Conservation (phyloP, 2,113 vertebrate genomes). For the Nanorana parkeri region DNA sequence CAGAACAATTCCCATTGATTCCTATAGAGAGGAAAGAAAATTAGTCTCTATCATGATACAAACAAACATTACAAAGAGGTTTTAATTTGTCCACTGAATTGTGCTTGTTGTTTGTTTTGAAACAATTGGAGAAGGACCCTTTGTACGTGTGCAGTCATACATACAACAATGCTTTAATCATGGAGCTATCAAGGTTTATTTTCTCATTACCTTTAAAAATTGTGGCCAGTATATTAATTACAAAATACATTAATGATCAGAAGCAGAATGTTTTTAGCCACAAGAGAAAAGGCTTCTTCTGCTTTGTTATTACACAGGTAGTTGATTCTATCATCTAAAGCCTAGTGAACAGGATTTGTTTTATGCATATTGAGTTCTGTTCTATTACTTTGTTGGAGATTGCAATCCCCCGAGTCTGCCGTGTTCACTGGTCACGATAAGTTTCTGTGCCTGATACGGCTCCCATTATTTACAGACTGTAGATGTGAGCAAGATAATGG, state of each 20-base stretch:
- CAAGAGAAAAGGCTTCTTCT: constrained; percentile 66
- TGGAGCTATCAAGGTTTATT: constrained; percentile 3
- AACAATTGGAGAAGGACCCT: too few species aligned
- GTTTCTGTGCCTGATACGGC: constrained; percentile 76
- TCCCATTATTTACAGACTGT: constrained; percentile 78
- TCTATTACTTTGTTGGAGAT: constrained; percentile 77
- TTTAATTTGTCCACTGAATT: too few species aligned
- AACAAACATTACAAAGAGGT: too few species aligned
- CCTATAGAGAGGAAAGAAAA: too few species aligned
- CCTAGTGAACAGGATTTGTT: constrained; percentile 72
- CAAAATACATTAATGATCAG: constrained; percentile 60
- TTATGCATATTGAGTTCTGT: constrained; percentile 80
- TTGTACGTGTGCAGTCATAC: constrained; percentile 10
- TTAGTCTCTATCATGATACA: too few species aligned
- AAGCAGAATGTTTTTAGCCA: constrained; percentile 61
- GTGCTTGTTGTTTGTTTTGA: too few species aligned
- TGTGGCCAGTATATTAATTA: constrained; percentile 40
- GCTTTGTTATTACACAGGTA: constrained; percentile 79
- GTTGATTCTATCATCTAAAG: constrained; percentile 74
- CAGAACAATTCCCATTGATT: too few species aligned
- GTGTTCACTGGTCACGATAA: constrained; percentile 81
- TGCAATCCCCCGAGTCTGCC: constrained; percentile 77
- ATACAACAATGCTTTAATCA: constrained; percentile 16
- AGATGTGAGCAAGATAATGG: constrained; percentile 72
- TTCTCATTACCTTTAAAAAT: constrained; percentile 46